phyloP scores from a whole-genome alignment of 2,888 invertebrate genomes.

The Macrosiphum euphorbiae region DNA sequence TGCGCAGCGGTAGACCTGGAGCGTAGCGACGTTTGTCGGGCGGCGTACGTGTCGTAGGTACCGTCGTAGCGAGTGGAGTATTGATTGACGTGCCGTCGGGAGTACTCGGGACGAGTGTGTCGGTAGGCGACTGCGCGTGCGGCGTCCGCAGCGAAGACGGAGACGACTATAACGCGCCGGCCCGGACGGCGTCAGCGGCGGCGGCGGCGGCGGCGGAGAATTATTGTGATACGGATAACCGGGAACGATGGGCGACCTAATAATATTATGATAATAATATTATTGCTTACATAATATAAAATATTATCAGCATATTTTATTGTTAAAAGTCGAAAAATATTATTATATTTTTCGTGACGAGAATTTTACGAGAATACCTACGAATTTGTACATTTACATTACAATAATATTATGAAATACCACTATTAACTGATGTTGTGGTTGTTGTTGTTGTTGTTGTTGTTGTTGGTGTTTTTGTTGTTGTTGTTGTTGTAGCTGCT shows the following conservation, averaged over 20 bases:
- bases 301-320: no score
- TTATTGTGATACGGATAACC: neutral
- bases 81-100: neutral
- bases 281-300: no score
- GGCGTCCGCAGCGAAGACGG: neutral
- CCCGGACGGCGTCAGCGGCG: neutral
- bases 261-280: neutral
- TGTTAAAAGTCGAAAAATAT: no score
- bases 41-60: neutral
- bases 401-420: neutral
- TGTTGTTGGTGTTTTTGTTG: neutral
- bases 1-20: neutral
- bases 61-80: neutral
- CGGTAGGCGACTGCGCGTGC: slow-evolving; percentile 8
- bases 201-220: neutral
- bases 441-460: neutral
- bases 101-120: neutral
- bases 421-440: neutral
- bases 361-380: no score
- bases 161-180: neutral
- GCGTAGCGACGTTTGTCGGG: neutral
- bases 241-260: neutral
- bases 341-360: no score
- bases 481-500: neutral
- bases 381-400: neutral